Percentiles rank a stretch among this genome's conserved stretches.
These are phyloP conservation scores for Cryptosula pallasiana DNA, from an alignment of 2,888 invertebrate species.

Conservation along the genomic window DNA sequence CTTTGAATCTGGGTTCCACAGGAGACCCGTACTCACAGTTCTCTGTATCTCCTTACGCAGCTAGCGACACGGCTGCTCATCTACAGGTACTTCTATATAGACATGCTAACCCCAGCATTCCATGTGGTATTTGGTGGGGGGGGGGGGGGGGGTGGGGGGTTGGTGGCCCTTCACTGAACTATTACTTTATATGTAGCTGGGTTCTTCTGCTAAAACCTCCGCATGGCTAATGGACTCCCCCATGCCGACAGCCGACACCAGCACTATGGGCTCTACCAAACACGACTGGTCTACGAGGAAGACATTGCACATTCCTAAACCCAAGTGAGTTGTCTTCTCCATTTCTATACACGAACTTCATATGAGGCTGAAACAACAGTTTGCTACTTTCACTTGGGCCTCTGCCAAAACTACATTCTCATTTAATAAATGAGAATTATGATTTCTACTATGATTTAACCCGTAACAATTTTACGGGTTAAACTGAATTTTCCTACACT, in stretches of 20 bases:
- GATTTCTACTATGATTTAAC: no score
- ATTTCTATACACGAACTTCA: neutral
- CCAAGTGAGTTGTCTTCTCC: neutral
- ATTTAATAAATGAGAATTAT: no score
- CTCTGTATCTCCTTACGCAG: neutral
- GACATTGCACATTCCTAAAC: constrained; percentile 16
- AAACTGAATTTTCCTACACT: no score
- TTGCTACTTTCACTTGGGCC: no score
- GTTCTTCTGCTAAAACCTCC: neutral
- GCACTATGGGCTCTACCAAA: neutral
- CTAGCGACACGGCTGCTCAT: neutral
- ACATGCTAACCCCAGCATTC: no score
- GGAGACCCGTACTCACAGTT: constrained; percentile 20
- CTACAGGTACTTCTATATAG: no score
- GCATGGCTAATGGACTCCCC: constrained; percentile 20
- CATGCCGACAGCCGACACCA: neutral
- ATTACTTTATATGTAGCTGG: neutral
- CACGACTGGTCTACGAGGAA: constrained; percentile 19
- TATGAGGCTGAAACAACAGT: no score
- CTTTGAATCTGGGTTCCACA: constrained; percentile 14
- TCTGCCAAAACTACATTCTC: no score
- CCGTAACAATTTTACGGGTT: no score
- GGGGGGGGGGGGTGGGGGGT: no score
- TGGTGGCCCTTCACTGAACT: no score
- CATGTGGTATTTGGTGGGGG: no score